Percentiles rank a stretch among this genome's conserved stretches.
These are phyloP conservation scores for Heteromurus nitidus DNA, from an alignment of 2,888 invertebrate genomes.

Conservation along the genomic window DNA sequence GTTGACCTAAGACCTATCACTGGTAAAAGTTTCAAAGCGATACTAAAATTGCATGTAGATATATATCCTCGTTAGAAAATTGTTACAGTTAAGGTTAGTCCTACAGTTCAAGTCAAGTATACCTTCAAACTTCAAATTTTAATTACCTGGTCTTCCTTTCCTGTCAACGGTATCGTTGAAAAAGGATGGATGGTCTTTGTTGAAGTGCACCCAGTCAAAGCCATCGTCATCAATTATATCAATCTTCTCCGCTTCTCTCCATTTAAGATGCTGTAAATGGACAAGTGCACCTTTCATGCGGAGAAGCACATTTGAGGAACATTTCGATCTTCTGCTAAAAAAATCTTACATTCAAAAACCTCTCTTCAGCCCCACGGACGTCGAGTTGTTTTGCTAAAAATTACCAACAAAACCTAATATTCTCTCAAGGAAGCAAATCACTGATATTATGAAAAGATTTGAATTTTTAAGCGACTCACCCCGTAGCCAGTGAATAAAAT, in stretches of 20 bases:
- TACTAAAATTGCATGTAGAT: too few species aligned
- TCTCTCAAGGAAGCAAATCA: too few species aligned
- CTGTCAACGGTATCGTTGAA: conserved; percentile 1
- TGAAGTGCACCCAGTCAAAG: neutral
- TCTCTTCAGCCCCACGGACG: neutral
- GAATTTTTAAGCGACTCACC: conserved; percentile 1
- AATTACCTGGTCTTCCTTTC: conserved; percentile 7
- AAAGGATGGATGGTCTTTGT: neutral
- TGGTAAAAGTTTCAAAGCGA: too few species aligned
- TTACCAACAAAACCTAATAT: neutral
- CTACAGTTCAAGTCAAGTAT: too few species aligned
- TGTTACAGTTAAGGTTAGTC: too few species aligned
- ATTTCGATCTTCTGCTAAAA: neutral
- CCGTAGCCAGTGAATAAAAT: conserved; percentile 39
- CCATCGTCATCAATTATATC: conserved; percentile 14
- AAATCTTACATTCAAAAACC: conserved; percentile 12
- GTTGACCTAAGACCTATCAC: too few species aligned
- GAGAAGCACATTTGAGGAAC: neutral
- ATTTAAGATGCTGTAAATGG: conserved; percentile 9
- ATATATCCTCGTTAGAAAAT: too few species aligned
- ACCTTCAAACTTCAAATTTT: too few species aligned
- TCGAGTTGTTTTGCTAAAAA: neutral
- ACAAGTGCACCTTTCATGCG: too few species aligned
- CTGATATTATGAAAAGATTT: too few species aligned
- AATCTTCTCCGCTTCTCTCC: conserved; percentile 18